Evolutionary conservation across 2,113 vertebrate genomes (phyloP).

Genomic region (Dolichotis patagonum): DNA sequence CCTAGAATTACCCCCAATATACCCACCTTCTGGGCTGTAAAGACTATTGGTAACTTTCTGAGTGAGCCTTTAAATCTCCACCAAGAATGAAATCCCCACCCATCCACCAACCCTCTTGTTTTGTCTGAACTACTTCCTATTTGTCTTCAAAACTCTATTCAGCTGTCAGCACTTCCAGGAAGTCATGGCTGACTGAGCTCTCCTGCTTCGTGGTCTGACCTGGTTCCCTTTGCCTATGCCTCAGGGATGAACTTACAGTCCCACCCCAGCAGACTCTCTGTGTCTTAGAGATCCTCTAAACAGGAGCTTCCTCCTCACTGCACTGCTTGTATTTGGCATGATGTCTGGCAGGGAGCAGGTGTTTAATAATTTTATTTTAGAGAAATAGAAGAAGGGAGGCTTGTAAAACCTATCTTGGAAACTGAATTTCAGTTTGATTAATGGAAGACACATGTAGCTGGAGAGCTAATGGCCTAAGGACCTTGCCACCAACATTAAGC

Average conservation of each 20-base stretch:
- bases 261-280: background rate
- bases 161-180: slow-evolving; percentile 16
- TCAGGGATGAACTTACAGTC: background rate
- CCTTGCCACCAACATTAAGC: slow-evolving; percentile 23
- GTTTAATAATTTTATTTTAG: slow-evolving; percentile 10
- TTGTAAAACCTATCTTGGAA: slow-evolving; percentile 18
- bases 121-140: background rate
- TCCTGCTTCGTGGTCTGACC: background rate
- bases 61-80: slow-evolving; percentile 31
- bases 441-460: slow-evolving; percentile 46
- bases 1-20: background rate
- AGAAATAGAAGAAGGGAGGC: background rate
- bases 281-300: background rate
- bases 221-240: background rate
- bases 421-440: slow-evolving; percentile 41
- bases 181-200: background rate
- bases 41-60: background rate
- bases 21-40: background rate
- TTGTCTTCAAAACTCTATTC: slow-evolving; percentile 31
- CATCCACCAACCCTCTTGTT: background rate
- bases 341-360: background rate
- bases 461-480: slow-evolving; percentile 32
- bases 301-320: background rate
- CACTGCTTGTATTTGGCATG: background rate
- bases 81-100: background rate